Percentiles rank a stretch among this genome's conserved stretches.
phyloP scores from a whole-genome alignment of 2,113 vertebrate genomes.

The Amphiprion ocellaris region DNA sequence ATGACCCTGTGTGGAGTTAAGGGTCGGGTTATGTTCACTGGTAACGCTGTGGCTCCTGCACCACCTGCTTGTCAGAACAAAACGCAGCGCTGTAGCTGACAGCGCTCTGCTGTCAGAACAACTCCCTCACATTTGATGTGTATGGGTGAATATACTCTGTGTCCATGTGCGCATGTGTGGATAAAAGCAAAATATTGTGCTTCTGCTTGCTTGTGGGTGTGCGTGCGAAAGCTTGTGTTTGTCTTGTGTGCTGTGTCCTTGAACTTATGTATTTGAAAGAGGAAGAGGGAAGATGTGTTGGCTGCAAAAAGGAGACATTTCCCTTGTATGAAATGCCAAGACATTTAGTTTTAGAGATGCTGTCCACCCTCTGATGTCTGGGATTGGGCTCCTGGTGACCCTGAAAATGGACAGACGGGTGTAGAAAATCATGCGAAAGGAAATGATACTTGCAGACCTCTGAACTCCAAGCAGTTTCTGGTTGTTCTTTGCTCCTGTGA shows the following conservation, averaged over 20 bases:
- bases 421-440: slow-evolving; percentile 7
- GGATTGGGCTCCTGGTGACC: not conserved
- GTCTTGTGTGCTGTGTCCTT: slow-evolving; percentile 42
- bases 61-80: slow-evolving; percentile 55
- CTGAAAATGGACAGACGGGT: slow-evolving; percentile 1
- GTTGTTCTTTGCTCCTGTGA: too few relatives aligned
- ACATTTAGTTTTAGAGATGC: not conserved
- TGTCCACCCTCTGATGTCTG: not conserved
- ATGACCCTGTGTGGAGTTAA: not conserved
- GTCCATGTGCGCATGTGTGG: not conserved
- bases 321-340: not conserved
- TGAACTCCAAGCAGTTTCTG: too few relatives aligned
- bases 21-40: slow-evolving; percentile 25
- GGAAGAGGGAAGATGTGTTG: slow-evolving; percentile 4
- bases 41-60: slow-evolving; percentile 10
- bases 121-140: slow-evolving; percentile 38
- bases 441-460: not conserved
- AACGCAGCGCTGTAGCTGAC: slow-evolving; percentile 44
- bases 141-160: not conserved
- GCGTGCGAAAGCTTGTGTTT: slow-evolving; percentile 31
- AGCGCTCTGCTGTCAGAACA: slow-evolving; percentile 59
- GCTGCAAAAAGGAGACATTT: slow-evolving; percentile 22
- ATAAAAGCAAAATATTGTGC: slow-evolving; percentile 36
- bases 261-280: slow-evolving; percentile 33
- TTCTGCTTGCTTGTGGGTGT: slow-evolving; percentile 30